phyloP scores from a whole-genome alignment of 2,888 invertebrate genomes.

The Osedax frankpressi region DNA sequence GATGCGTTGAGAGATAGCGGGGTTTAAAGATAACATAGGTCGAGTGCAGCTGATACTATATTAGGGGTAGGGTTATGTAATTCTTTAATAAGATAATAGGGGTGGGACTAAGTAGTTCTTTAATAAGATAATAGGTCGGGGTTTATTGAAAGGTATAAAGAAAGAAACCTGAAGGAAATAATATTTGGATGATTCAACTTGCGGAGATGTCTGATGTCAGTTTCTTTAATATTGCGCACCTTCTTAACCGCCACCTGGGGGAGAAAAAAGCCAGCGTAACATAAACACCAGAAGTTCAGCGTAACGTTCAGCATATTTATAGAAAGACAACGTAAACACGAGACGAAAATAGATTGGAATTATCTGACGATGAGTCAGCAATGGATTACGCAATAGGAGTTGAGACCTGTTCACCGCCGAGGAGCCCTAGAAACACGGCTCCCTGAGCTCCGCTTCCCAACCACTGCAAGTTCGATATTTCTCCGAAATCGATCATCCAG shows the following conservation, averaged over 20 bases:
- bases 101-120: background rate
- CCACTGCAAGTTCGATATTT: conserved; percentile 74
- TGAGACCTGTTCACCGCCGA: conserved; percentile 68
- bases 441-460: conserved; percentile 91
- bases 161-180: conserved; percentile 63
- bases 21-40: too few species aligned
- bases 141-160: too few species aligned
- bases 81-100: background rate
- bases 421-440: conserved; percentile 75
- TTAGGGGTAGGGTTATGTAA: conserved; percentile 67
- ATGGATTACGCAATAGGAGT: conserved; percentile 95
- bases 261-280: background rate
- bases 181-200: conserved; percentile 91
- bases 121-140: background rate
- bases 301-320: background rate
- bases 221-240: conserved; percentile 77
- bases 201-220: conserved; percentile 76
- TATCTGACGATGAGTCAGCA: background rate
- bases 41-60: too few species aligned
- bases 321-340: background rate
- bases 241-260: conserved; percentile 73
- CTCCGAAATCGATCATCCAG: conserved; percentile 89
- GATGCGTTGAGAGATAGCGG: too few species aligned
- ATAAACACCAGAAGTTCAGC: background rate
- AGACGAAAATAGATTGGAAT: background rate